Evolutionary conservation across 2,113 vertebrate genomes (phyloP).

Genomic region (Corythaixoides concolor): DNA sequence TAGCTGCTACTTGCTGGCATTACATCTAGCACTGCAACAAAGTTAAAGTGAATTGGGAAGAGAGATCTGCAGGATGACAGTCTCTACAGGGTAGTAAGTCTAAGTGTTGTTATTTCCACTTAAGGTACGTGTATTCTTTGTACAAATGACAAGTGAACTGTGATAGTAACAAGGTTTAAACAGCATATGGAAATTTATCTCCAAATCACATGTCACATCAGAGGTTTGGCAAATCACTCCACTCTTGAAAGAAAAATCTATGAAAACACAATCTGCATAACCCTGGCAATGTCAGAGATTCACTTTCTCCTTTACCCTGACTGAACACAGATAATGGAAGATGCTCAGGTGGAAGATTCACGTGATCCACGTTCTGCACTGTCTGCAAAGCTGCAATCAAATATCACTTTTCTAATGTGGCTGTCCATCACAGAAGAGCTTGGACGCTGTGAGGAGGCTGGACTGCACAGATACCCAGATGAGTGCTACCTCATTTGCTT

Average conservation of each 20-base stretch:
- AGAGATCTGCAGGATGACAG: background rate
- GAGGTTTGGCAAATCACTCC: background rate
- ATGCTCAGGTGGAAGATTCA: background rate
- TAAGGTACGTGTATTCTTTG: background rate
- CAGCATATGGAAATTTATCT: constrained; percentile 29
- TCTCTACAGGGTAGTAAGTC: background rate
- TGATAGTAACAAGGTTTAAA: constrained; percentile 20
- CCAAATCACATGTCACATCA: constrained; percentile 22
- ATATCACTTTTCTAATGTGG: background rate
- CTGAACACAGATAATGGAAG: background rate
- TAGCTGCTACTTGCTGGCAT: background rate
- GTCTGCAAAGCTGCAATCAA: background rate
- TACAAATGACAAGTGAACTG: constrained; percentile 1
- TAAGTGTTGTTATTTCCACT: background rate
- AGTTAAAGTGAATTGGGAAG: background rate
- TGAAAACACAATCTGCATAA: constrained; percentile 29
- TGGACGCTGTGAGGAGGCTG: background rate
- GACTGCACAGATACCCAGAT: background rate
- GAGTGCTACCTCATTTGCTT: background rate
- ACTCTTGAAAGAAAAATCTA: background rate
- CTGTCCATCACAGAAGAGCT: background rate
- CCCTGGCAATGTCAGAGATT: background rate
- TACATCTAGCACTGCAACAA: background rate
- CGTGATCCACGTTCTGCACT: background rate
- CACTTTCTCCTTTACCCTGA: background rate